phyloP scores from a whole-genome alignment of 2,113 vertebrate species.

The Dendrocopos noguchii region DNA sequence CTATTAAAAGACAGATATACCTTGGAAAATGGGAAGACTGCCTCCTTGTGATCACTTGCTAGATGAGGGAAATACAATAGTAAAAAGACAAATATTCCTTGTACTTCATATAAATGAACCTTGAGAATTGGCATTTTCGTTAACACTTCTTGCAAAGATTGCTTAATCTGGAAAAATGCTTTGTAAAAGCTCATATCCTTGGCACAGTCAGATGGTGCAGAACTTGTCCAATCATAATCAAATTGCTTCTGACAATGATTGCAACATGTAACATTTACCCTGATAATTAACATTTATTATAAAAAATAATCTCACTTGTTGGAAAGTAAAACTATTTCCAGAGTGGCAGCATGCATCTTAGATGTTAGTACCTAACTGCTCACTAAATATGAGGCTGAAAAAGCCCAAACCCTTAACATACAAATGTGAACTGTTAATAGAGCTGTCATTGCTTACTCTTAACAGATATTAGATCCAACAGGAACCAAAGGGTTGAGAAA shows the following conservation, averaged over 20 bases:
- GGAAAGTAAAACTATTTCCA: neutral
- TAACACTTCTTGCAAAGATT: neutral
- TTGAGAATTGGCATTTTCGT: neutral
- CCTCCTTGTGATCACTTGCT: slow-evolving; percentile 40
- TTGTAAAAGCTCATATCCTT: neutral
- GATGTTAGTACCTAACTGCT: neutral
- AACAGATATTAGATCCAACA: neutral
- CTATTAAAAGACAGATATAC: neutral
- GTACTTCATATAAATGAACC: neutral
- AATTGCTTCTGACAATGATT: neutral
- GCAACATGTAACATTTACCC: neutral
- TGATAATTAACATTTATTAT: neutral
- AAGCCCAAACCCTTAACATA: neutral
- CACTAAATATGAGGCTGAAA: neutral
- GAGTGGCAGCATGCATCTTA: neutral
- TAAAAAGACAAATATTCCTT: neutral
- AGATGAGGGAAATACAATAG: neutral
- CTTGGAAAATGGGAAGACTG: slow-evolving; percentile 9
- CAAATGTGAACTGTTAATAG: neutral
- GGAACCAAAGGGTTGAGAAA: neutral
- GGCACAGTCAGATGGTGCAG: neutral
- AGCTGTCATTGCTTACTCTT: neutral
- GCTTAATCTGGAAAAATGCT: neutral
- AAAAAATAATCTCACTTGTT: neutral
- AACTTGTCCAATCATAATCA: neutral